These are phyloP conservation scores for Oryzias dopingdopingensis DNA, from an alignment of 2,797 vertebrate genomes.

Conservation along the genomic window DNA sequence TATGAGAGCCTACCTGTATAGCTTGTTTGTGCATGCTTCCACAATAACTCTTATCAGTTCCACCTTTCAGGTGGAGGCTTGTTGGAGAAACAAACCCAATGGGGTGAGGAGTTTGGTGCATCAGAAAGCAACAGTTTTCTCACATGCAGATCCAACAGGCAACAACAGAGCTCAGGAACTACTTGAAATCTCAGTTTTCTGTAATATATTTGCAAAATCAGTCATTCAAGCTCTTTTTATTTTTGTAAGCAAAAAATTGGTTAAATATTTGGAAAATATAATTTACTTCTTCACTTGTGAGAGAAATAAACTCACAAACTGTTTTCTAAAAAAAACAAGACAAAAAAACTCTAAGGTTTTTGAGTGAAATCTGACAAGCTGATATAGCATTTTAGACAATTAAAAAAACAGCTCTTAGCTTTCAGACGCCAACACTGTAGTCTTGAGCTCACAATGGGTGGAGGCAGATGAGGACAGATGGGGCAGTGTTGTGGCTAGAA, in stretches of 20 bases:
- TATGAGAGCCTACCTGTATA: conserved; percentile 15
- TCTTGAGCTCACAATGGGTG: conserved; percentile 8
- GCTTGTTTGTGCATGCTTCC: conserved; percentile 37
- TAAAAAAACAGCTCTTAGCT: conserved; percentile 49
- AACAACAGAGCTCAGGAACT: no score
- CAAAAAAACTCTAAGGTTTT: conserved; percentile 44
- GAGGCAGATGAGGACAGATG: conserved; percentile 39
- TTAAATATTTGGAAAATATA: no score
- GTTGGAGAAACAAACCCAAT: not conserved
- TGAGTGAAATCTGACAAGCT: conserved; percentile 57
- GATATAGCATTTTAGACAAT: conserved; percentile 61
- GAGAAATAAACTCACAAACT: no score
- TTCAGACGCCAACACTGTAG: conserved; percentile 4
- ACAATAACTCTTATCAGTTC: conserved; percentile 8
- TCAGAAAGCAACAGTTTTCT: not conserved
- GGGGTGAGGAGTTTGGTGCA: not conserved
- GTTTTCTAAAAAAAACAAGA: conserved; percentile 12
- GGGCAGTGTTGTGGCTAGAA: conserved; percentile 70
- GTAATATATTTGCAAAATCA: no score
- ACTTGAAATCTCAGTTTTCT: no score
- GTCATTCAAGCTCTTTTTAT: no score
- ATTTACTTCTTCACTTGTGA: no score
- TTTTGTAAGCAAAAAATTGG: no score
- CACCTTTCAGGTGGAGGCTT: conserved; percentile 7
- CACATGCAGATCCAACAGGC: not conserved